phyloP scores from a whole-genome alignment of 1,140 invertebrate genomes.

The Leptopilina boulardi region DNA sequence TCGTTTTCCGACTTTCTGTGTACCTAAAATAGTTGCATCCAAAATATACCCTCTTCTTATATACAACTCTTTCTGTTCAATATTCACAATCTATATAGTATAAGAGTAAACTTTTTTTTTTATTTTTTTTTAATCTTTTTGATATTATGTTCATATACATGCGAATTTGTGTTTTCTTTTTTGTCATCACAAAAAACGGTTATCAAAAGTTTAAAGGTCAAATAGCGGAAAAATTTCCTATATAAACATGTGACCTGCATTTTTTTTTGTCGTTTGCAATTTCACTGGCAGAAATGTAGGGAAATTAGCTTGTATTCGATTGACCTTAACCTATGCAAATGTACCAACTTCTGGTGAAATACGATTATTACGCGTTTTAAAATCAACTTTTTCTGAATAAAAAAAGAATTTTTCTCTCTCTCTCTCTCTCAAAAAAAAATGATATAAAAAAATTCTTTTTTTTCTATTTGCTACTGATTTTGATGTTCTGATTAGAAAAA shows the following conservation, averaged over 20 bases:
- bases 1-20: slow-evolving; percentile 20
- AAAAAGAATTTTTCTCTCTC: background rate
- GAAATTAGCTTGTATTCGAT: slow-evolving; percentile 6
- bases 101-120: background rate
- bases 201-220: background rate
- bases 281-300: background rate
- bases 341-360: background rate
- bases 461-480: too few relatives aligned
- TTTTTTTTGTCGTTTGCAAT: background rate
- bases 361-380: background rate
- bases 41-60: slow-evolving; percentile 1
- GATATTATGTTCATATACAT: background rate
- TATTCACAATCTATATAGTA: slow-evolving; percentile 1
- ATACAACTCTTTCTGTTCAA: background rate
- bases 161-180: background rate
- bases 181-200: too few relatives aligned
- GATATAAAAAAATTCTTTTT: too few relatives aligned
- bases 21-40: slow-evolving; percentile 16
- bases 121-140: background rate
- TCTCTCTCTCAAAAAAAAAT: background rate
- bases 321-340: slow-evolving; percentile 17
- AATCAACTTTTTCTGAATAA: slow-evolving; percentile 1
- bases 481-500: too few relatives aligned
- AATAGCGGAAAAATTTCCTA: background rate
- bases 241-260: slow-evolving; percentile 2